Base-by-base conservation (phyloP, 2,113 vertebrate genomes). In the Chloroceryle aenea region DNA sequence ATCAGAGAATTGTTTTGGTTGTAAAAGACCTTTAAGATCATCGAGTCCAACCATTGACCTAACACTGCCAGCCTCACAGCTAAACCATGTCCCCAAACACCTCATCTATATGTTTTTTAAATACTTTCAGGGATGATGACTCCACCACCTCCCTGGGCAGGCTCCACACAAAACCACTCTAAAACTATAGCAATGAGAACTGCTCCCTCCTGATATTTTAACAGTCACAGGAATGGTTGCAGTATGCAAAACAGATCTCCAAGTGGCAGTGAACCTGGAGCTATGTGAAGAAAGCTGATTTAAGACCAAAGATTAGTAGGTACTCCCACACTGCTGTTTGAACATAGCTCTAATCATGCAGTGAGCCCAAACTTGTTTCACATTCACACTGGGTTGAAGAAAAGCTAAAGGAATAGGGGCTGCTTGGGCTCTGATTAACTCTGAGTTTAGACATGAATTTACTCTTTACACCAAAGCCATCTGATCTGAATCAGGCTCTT, bases 401-500 rank as follows among this genome's bases (percentile, higher is more conserved):
- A 3, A 50, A 68, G 3, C 32, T 75, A 26, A 4, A 4, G 20
- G 23, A 59, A 17, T 15, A 3, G 3, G 5, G 2, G 4, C 0
- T 87, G 15, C 26, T 87, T 75, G 50, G 52, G 16, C 5, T 71
- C 79, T 43, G 17, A 36, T 82, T 72, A 48, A 40, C n/a, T 36
- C 14, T 62, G 58, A 73, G 6, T 45, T 85, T 48, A 48, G 32
- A 48, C 15, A 32, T 14, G 11, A 38, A 68, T 74, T 69, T 83
- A 21, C 22, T 74, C 19, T n/a, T 83, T 63, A 45, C 12, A 21
- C 12, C 36, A 84, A 90, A 32, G 19, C 20, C 20, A 23, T 58
- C 59, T 32, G 45, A 9, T 27, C 2, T 52, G 17, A 87, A 50
- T 13, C 0, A 1, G 7, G 3, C 5, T 59, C 18, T 85, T 85